These are phyloP conservation scores for Dendroctonus valens DNA, from an alignment of 1,140 invertebrate genomes.

Conservation along the genomic window DNA sequence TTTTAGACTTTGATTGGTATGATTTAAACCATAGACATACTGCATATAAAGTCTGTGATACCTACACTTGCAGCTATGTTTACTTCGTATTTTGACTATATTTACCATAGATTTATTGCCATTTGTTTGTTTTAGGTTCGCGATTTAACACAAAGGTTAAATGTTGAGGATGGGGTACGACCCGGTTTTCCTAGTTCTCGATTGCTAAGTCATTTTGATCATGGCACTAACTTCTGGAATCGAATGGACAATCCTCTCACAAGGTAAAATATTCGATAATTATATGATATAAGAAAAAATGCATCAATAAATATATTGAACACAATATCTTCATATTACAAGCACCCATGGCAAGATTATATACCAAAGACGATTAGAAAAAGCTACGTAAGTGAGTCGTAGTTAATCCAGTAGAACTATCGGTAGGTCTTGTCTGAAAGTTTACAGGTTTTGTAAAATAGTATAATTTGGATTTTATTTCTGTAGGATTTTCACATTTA, in stretches of 20 bases:
- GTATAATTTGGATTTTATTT: neutral
- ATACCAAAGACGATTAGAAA: slow-evolving; percentile 43
- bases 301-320: neutral
- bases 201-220: slow-evolving; percentile 51
- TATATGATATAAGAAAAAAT: too few relatives aligned
- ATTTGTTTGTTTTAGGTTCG: too few relatives aligned
- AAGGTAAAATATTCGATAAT: slow-evolving; percentile 33
- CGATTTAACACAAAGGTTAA: slow-evolving; percentile 79
- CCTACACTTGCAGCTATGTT: too few relatives aligned
- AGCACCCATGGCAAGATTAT: slow-evolving; percentile 44
- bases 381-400: slow-evolving; percentile 44
- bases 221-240: slow-evolving; percentile 48
- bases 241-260: slow-evolving; percentile 42
- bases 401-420: slow-evolving; percentile 29
- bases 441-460: neutral
- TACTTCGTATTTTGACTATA: too few relatives aligned
- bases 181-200: slow-evolving; percentile 58
- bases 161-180: slow-evolving; percentile 70
- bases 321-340: slow-evolving; percentile 37
- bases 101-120: too few relatives aligned
- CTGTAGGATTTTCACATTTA: neutral
- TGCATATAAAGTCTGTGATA: too few relatives aligned
- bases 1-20: too few relatives aligned
- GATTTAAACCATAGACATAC: too few relatives aligned
- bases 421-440: slow-evolving; percentile 19